phyloP scores from a whole-genome alignment of 2,888 invertebrate genomes.

The Coenonympha glycerion region DNA sequence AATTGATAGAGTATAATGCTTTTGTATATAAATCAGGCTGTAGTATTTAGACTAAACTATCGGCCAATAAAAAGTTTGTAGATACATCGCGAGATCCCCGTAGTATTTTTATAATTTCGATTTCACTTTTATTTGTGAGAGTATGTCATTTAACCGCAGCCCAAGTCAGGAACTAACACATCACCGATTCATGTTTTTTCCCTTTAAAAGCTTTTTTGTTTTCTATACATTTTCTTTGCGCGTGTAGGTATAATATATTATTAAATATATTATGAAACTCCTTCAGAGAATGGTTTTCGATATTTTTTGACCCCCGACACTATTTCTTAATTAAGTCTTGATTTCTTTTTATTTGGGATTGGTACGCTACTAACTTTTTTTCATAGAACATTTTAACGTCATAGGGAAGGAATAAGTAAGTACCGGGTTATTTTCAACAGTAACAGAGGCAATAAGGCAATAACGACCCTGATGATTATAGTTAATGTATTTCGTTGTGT shows the following conservation, averaged over 20 bases:
- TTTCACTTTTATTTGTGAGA: constrained; percentile 30
- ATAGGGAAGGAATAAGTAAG: neutral
- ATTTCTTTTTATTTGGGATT: too few species aligned
- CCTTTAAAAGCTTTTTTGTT: neutral
- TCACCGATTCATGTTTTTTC: constrained; percentile 16
- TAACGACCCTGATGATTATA: neutral
- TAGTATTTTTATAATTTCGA: constrained; percentile 32
- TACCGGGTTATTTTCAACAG: neutral
- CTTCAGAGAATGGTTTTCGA: too few species aligned
- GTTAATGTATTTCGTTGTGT: neutral
- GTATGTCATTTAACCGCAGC: constrained; percentile 27
- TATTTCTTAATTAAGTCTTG: too few species aligned
- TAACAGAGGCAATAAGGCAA: neutral
- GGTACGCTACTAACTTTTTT: too few species aligned
- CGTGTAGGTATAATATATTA: too few species aligned
- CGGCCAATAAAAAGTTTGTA: neutral
- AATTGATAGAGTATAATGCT: too few species aligned
- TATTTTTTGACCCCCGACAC: too few species aligned
- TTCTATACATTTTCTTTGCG: constrained; percentile 20
- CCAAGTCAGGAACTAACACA: constrained; percentile 34
- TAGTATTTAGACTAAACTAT: too few species aligned
- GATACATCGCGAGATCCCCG: too few species aligned
- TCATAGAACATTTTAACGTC: too few species aligned
- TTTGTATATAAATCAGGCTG: too few species aligned
- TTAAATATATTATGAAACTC: too few species aligned